phyloP scores from a whole-genome alignment of 2,113 vertebrate species.

The Pelecanoides urinatrix region DNA sequence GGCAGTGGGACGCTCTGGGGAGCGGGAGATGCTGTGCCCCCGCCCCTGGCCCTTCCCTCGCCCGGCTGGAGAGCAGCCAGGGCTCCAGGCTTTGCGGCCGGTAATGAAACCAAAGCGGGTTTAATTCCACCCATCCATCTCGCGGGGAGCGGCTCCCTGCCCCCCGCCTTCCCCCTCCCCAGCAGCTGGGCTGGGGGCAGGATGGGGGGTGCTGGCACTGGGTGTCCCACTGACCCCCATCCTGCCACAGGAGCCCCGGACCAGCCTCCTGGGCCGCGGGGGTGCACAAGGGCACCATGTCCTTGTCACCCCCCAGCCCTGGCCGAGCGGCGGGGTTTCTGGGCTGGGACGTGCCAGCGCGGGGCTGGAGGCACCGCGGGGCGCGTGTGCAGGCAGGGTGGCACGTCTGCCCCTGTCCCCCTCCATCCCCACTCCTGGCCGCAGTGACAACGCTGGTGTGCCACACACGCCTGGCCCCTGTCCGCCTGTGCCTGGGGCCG shows the following conservation, averaged over 20 bases:
- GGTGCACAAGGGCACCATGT: background rate
- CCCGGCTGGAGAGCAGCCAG: conserved; percentile 7
- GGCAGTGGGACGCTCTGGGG: background rate
- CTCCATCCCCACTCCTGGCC: background rate
- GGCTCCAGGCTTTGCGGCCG: background rate
- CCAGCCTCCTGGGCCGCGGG: background rate
- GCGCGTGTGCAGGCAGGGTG: background rate
- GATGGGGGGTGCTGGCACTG: background rate
- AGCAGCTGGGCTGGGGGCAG: background rate
- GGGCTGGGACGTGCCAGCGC: background rate
- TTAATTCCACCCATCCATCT: conserved; percentile 44
- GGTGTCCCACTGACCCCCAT: background rate
- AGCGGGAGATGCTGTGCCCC: background rate
- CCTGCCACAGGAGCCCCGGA: background rate
- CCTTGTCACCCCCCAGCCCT: background rate
- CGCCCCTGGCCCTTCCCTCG: background rate
- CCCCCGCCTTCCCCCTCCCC: no score
- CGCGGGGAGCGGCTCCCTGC: background rate
- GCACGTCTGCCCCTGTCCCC: background rate
- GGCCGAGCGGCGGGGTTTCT: rapidly evolving
- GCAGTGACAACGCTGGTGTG: rapidly evolving
- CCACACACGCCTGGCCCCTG: rapidly evolving
- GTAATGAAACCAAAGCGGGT: conserved; percentile 29
- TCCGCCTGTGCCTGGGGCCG: background rate
- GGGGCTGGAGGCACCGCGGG: background rate